Evolutionary conservation across 1,140 invertebrate genomes (phyloP).

Genomic region (Caenorhabditis latens): DNA sequence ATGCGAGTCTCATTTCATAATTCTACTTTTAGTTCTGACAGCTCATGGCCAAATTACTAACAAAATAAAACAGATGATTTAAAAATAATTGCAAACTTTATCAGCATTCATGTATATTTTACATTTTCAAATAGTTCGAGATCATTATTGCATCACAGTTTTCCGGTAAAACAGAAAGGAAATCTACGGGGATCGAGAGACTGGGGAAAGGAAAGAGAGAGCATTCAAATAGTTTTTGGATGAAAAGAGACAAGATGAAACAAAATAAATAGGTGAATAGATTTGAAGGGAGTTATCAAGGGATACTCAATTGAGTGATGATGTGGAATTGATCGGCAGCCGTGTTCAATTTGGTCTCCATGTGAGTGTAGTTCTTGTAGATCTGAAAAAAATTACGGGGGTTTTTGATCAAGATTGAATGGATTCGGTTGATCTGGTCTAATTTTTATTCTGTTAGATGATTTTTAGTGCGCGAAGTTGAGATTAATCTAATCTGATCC

Average conservation of each 20-base stretch:
- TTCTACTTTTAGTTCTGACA: no score
- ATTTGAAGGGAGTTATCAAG: background rate
- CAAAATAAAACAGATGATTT: no score
- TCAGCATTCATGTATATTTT: background rate
- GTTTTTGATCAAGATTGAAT: background rate
- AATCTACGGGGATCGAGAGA: conserved; percentile 13
- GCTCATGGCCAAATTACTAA: no score
- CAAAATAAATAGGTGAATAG: background rate
- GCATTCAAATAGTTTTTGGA: background rate
- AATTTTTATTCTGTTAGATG: no score
- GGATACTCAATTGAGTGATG: conserved; percentile 25
- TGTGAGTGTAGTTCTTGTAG: conserved; percentile 35
- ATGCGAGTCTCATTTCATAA: no score
- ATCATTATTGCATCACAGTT: conserved; percentile 39
- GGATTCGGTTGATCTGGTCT: background rate
- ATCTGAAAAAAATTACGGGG: background rate
- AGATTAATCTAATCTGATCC: background rate
- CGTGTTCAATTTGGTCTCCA: conserved; percentile 21
- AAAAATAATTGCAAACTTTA: no score
- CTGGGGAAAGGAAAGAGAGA: conserved; percentile 2
- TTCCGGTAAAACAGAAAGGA: conserved; percentile 5
- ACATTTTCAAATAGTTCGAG: background rate
- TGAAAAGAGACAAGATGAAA: background rate
- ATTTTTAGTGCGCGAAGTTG: no score
- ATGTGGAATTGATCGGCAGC: conserved; percentile 34